Percentiles rank a stretch among this genome's conserved stretches.
phyloP scores from a whole-genome alignment of 1,140 invertebrate genomes.

The Cotesia chilonis region DNA sequence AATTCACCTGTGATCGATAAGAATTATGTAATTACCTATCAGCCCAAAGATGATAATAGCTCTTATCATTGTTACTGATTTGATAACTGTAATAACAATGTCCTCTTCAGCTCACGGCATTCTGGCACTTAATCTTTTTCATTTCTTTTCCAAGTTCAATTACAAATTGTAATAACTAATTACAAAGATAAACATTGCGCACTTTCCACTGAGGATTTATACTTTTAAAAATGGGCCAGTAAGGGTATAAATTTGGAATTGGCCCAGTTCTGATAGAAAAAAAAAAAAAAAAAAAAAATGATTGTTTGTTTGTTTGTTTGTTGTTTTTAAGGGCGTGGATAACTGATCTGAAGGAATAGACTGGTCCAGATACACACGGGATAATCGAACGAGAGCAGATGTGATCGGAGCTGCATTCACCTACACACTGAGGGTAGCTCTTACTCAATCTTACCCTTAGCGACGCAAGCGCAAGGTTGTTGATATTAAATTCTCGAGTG shows the following conservation, averaged over 20 bases:
- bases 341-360: slow-evolving; percentile 4
- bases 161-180: neutral
- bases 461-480: slow-evolving; percentile 37
- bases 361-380: slow-evolving; percentile 12
- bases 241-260: too few relatives aligned
- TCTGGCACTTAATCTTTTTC: too few relatives aligned
- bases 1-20: too few relatives aligned
- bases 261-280: too few relatives aligned
- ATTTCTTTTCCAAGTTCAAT: too few relatives aligned
- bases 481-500: neutral
- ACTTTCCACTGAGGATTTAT: too few relatives aligned
- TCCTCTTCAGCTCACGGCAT: neutral
- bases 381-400: slow-evolving; percentile 15
- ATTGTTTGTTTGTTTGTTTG: neutral
- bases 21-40: too few relatives aligned
- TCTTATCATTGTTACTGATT: too few relatives aligned
- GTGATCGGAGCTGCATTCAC: slow-evolving; percentile 35
- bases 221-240: neutral
- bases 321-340: neutral
- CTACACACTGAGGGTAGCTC: slow-evolving; percentile 39
- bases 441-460: slow-evolving; percentile 7
- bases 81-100: neutral
- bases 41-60: too few relatives aligned
- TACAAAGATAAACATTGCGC: neutral
- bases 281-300: too few relatives aligned